phyloP scores from a whole-genome alignment of 2,888 invertebrate genomes.

The Drosophila subsilvestris region DNA sequence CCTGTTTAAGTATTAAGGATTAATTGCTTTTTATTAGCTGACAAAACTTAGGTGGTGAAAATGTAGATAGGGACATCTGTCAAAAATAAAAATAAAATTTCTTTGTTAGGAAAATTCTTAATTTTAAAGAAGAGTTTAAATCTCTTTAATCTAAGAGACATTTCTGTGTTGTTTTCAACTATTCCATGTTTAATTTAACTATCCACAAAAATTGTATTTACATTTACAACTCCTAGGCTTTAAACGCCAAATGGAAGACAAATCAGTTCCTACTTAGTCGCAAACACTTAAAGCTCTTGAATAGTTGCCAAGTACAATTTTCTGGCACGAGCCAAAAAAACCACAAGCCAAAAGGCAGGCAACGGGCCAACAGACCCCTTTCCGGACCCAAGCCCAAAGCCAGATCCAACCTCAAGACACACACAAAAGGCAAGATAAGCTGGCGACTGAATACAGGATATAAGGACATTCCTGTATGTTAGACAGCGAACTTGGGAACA shows the following conservation, averaged over 20 bases:
- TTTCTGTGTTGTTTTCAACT: no score
- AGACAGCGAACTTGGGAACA: conserved; percentile 2
- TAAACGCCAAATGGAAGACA: conserved; percentile 22
- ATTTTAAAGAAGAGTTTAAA: no score
- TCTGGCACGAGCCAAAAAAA: conserved; percentile 44
- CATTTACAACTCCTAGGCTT: background rate
- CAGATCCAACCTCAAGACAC: no score
- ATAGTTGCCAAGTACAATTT: conserved; percentile 37
- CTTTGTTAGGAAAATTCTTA: no score
- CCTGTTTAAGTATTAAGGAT: no score
- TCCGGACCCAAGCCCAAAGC: conserved; percentile 13
- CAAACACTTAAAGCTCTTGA: conserved; percentile 32
- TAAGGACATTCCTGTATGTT: conserved; percentile 28
- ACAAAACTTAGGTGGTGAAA: background rate
- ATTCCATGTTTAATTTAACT: no score
- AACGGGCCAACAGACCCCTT: conserved; percentile 8
- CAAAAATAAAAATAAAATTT: no score
- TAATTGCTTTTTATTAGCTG: no score
- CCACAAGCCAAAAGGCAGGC: conserved; percentile 43
- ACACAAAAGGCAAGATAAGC: conserved; percentile 24
- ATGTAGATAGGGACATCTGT: no score
- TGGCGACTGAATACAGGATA: conserved; percentile 3
- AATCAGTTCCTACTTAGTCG: conserved; percentile 39
- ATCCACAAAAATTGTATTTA: no score
- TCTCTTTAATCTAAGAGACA: no score